Conservation (phyloP, 2,888 invertebrate genomes). For the Heliconius cydno region DNA sequence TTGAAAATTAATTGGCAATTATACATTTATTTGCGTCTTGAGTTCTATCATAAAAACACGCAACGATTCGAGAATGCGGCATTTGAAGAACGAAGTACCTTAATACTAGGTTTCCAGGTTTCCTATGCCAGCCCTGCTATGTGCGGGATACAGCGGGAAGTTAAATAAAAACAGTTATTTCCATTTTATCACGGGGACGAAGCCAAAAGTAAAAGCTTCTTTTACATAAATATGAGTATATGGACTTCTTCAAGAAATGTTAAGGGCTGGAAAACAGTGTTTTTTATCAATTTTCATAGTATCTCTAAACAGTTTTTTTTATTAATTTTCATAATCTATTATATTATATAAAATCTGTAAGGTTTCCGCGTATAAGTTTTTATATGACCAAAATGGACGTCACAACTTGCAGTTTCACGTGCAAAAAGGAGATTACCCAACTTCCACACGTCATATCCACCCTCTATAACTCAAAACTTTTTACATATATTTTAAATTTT, state of each 20-base stretch:
- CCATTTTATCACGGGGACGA: too few species aligned
- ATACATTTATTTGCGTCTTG: background rate
- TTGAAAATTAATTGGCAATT: background rate
- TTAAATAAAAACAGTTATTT: background rate
- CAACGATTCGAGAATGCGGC: too few species aligned
- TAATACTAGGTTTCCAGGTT: too few species aligned
- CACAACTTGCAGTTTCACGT: conserved; percentile 20
- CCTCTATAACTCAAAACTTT: conserved; percentile 21
- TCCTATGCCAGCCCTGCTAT: too few species aligned
- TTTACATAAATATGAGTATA: background rate
- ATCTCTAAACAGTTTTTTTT: background rate
- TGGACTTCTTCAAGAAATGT: background rate
- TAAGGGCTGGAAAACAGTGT: background rate
- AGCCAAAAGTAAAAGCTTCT: too few species aligned
- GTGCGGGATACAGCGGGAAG: too few species aligned
- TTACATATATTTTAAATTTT: conserved; percentile 14
- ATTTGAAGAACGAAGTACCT: too few species aligned
- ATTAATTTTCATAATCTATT: background rate
- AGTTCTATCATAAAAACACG: too few species aligned
- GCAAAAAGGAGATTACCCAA: conserved; percentile 25
- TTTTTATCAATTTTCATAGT: background rate
- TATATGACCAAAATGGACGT: conserved; percentile 3
- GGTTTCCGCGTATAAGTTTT: conserved; percentile 6
- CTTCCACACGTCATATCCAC: conserved; percentile 25
- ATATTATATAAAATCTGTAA: conserved; percentile 6